Base-by-base conservation (phyloP, 2,888 invertebrate species). In the Apamea sordens region DNA sequence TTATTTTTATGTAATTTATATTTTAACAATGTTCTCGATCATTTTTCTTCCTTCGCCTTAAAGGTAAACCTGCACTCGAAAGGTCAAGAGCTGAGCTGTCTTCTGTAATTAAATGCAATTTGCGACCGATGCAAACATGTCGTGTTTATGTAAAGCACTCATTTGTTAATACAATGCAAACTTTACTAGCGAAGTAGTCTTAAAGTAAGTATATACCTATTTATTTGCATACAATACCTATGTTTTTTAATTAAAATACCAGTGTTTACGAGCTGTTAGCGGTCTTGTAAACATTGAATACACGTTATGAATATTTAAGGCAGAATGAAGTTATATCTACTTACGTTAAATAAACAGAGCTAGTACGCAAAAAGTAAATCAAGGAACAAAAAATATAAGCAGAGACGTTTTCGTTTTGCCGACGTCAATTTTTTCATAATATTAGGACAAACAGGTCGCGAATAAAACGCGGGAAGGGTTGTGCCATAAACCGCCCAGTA, bases 381-480 rank as follows among this genome's bases (percentile, higher is more conserved):
- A 90, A 84, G 83, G 81, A 92, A 90, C 89, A 89, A 91, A 91
- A 92, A 92, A 90, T 92, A 90, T 93, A 93, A 93, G 91, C 93
- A 93, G 82, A 89, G 89, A 92, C 92, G 89, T 94, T 93, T 94
- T 93, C 93, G 93, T 95, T 95, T 94, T 92, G 96, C 96, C 95
- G 95, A 96, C 95, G 94, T 95, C 93, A 95, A 95, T 96, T 96
- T 95, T 93, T 96, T 96, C 95, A 96, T 95, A 96, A 96, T 96
- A 96, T 96, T 96, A 96, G 96, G 95, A 96, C 96, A 97, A 96
- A 96, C 97, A 96, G 96, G 95, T 95, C 95, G 95, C 94, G 95
- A 96, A 96, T 96, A 96, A 97, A 97, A 96, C 95, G 93, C 94
- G 94, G 96, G 94, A 97, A 96, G 96, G 96, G 96, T 96, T 96